phyloP scores from a whole-genome alignment of 1,140 invertebrate species.

The Brachionus paranguensis region DNA sequence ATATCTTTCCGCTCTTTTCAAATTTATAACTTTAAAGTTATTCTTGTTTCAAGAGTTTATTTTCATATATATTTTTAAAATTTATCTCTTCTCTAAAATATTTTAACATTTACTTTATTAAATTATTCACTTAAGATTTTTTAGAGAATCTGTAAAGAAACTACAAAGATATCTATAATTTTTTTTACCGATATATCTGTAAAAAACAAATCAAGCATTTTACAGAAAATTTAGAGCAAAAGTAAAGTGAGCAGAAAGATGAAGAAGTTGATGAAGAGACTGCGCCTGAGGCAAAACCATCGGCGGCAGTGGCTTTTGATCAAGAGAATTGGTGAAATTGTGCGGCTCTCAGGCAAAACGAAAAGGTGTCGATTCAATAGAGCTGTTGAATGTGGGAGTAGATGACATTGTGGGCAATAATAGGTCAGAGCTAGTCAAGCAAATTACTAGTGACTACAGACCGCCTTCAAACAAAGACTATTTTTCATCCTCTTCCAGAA shows the following conservation, averaged over 20 bases:
- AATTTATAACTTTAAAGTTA: too few species aligned
- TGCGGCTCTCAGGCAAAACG: conserved; percentile 6
- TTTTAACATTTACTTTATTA: too few species aligned
- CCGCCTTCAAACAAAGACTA: conserved; percentile 38
- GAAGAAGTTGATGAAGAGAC: not conserved
- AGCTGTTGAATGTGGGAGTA: not conserved
- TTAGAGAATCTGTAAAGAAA: too few species aligned
- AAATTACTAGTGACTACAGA: conserved; percentile 11
- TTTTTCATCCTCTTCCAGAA: not conserved
- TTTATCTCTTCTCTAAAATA: too few species aligned
- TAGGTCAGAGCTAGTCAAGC: conserved; percentile 16
- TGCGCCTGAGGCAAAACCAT: not conserved
- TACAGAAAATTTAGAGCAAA: too few species aligned
- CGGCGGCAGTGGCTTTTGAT: not conserved
- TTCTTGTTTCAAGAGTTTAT: too few species aligned
- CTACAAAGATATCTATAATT: too few species aligned
- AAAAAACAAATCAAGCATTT: too few species aligned
- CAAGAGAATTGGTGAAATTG: not conserved
- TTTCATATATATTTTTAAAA: too few species aligned
- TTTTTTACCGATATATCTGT: too few species aligned
- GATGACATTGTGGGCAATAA: conserved; percentile 24
- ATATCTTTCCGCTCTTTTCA: too few species aligned
- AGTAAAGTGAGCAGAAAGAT: not conserved
- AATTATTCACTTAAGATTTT: too few species aligned
- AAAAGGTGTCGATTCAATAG: not conserved